Conservation (phyloP, 2,888 invertebrate species). For the Hanleya hanleyi region DNA sequence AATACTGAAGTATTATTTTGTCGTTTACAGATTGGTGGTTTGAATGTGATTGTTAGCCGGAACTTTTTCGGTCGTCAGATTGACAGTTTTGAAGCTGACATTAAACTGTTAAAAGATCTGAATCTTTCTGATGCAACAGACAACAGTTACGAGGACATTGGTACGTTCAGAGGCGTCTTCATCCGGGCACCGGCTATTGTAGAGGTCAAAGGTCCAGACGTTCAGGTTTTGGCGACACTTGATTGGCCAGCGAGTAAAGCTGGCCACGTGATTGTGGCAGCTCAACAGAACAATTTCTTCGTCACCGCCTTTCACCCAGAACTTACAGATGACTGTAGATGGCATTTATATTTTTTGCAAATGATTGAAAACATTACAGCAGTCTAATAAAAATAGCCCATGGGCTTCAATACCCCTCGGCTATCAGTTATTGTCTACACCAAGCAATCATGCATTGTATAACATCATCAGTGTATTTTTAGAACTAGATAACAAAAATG, state of each 20-base stretch:
- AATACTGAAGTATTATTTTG: background rate
- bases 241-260: constrained; percentile 24
- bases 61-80: constrained; percentile 63
- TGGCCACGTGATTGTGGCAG: constrained; percentile 51
- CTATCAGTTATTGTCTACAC: too few relatives aligned
- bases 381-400: too few relatives aligned
- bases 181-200: constrained; percentile 63
- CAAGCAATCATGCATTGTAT: too few relatives aligned
- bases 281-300: constrained; percentile 54
- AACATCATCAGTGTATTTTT: too few relatives aligned
- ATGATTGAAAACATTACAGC: constrained; percentile 29
- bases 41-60: constrained; percentile 54
- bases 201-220: constrained; percentile 38
- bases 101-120: constrained; percentile 40
- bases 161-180: constrained; percentile 53
- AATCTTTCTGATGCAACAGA: constrained; percentile 17
- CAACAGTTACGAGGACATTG: background rate
- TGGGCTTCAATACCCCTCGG: too few relatives aligned
- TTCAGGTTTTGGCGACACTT: constrained; percentile 49
- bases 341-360: constrained; percentile 59
- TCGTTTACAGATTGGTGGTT: constrained; percentile 49
- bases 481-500: too few relatives aligned
- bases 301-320: constrained; percentile 68
- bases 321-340: constrained; percentile 59
- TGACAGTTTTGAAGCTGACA: constrained; percentile 55